Percentiles rank a stretch among this genome's conserved stretches.
Evolutionary conservation across 2,797 vertebrate species (phyloP).

Genomic region (Orientallactaga sibirica): DNA sequence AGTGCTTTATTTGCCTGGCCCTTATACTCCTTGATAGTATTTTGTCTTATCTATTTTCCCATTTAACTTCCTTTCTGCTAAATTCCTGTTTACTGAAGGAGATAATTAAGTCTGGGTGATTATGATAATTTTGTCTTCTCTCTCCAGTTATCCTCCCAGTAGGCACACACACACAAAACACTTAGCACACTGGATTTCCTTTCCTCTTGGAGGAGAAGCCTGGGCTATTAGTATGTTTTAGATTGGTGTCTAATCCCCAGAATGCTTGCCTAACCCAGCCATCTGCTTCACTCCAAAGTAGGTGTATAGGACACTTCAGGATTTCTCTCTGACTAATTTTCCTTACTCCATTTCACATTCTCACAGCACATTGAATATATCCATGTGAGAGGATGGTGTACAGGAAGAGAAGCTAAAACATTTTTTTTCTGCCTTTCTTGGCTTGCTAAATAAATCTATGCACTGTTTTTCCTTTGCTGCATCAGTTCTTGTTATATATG

Average conservation of each 20-base stretch:
- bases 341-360: background rate
- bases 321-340: conserved; percentile 18
- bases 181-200: conserved; percentile 71
- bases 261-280: conserved; percentile 50
- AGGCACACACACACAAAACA: conserved; percentile 60
- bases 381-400: background rate
- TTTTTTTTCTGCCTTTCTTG: background rate
- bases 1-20: conserved; percentile 57
- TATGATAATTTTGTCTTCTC: conserved; percentile 84
- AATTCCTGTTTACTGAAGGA: conserved; percentile 84
- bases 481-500: background rate
- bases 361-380: background rate
- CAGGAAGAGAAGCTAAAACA: background rate
- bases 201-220: conserved; percentile 60
- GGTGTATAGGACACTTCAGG: background rate
- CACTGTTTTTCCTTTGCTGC: background rate
- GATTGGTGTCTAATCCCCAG: conserved; percentile 33
- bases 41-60: conserved; percentile 80
- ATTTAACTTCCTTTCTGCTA: conserved; percentile 82
- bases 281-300: conserved; percentile 55
- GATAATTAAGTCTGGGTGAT: conserved; percentile 83
- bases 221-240: conserved; percentile 43
- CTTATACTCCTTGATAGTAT: conserved; percentile 51
- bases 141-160: conserved; percentile 81
- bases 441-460: background rate